Base-by-base conservation (phyloP, 2,888 invertebrate genomes). In the Rotaria macrura region DNA sequence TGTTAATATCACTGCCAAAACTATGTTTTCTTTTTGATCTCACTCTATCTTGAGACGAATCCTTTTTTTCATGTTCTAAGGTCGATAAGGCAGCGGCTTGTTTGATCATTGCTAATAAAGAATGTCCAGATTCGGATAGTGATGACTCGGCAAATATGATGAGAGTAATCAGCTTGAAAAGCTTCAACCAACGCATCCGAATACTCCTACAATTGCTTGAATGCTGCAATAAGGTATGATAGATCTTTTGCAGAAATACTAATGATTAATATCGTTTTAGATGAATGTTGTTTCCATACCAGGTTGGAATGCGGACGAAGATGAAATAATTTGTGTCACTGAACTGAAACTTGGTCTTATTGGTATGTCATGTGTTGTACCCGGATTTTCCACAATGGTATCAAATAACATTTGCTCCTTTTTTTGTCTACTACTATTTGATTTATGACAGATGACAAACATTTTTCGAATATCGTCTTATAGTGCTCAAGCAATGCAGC, bases 111-210 rank as follows among this genome's bases (percentile, higher is more conserved):
- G 99, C 99, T 89, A 99, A 99, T 93, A 99, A 99, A 92, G 99
- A 99, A 93, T 98, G 97, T 92, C 96, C 97, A 92, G 99, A 99
- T 92, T 99, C 99, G 38, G 99, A 99, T 91, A 98, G 98, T 85
- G 99, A 99, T 93, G 99, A 99, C 92, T 99, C 99, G 88, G 99
- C 99, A 88, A 99, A 99, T 92, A 99, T 99, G 91, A 99, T 99
- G 99, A 93, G 99, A 91, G 99, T 99, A 88, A 99, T 99, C 91
- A 98, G 98, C 88, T 99, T 99, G 91, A 99, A 99, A 93, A 99
- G 99, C 92, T 99, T 97, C 93, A 97, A 97, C 89, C 97, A 98
- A 90, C 97, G 98, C 91, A 99, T 99, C 92, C 94, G 99, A 91
- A 98, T 99, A 89, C 99, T 99, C 91, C 98, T 99, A 89, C 99